Evolutionary conservation across 37 sponge, comb jelly and placozoan species (phyloP).

Genomic region (Oscarella lobularis): DNA sequence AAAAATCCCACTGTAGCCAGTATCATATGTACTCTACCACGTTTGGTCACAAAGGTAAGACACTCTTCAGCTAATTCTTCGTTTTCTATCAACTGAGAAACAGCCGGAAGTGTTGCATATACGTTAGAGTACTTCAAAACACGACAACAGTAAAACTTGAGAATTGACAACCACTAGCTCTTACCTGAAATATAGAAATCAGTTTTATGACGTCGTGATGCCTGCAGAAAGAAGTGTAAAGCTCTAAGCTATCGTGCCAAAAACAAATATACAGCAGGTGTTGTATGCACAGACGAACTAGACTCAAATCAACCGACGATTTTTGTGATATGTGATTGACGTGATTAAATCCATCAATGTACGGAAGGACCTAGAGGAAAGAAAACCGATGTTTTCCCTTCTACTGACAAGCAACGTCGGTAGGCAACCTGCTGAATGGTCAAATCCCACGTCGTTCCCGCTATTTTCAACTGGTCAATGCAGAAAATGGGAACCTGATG

Average conservation of each 20-base stretch:
- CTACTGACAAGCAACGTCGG: conserved; percentile 5
- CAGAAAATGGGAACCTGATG: conserved; percentile 66
- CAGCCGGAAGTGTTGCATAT: conserved; percentile 44
- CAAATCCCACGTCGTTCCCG: conserved; percentile 34
- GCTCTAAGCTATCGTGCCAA: no score
- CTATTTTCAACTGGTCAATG: conserved; percentile 25
- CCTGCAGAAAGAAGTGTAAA: not conserved
- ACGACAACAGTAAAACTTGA: no score
- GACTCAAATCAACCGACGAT: conserved; percentile 43
- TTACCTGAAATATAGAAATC: conserved; percentile 3
- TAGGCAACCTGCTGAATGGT: conserved; percentile 45
- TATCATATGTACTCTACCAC: conserved; percentile 25
- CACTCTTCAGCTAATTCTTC: conserved; percentile 32
- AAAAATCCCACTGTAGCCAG: not conserved
- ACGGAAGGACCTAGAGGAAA: conserved; percentile 39
- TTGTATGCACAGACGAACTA: conserved; percentile 55
- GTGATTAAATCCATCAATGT: conserved; percentile 75
- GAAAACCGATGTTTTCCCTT: not conserved
- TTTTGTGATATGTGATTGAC: conserved; percentile 43
- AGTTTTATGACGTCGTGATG: not conserved
- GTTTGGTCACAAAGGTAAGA: conserved; percentile 38
- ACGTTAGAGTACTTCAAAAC: conserved; percentile 54
- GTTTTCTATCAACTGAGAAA: conserved; percentile 29
- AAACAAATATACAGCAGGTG: conserved; percentile 73
- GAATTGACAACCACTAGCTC: not conserved